These are phyloP conservation scores for Drosophila acutilabella DNA, from an alignment of 2,888 invertebrate genomes.

Conservation along the genomic window DNA sequence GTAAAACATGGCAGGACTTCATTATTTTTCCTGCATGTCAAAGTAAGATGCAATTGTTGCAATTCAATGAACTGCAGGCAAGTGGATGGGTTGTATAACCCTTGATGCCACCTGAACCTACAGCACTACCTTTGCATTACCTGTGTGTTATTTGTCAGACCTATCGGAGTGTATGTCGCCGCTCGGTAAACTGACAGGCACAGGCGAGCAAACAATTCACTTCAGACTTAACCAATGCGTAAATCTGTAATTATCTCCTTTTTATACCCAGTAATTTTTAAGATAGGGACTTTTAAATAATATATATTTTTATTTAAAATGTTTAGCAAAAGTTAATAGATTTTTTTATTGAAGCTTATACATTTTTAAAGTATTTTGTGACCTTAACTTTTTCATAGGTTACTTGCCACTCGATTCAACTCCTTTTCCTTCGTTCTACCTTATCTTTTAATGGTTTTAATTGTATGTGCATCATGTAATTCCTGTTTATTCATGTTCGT, in stretches of 20 bases:
- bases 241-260: conserved; percentile 64
- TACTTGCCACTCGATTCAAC: neutral
- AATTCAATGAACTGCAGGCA: conserved; percentile 48
- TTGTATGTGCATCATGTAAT: conserved; percentile 32
- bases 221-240: conserved; percentile 38
- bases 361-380: neutral
- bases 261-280: conserved; percentile 14
- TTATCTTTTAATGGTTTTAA: conserved; percentile 40
- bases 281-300: neutral
- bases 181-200: conserved; percentile 42
- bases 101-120: conserved; percentile 5
- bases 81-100: conserved; percentile 20
- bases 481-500: conserved; percentile 4
- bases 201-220: conserved; percentile 53
- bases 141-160: conserved; percentile 3
- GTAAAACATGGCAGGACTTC: conserved; percentile 15
- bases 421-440: neutral
- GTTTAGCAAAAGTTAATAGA: too few relatives aligned
- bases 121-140: neutral
- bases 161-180: conserved; percentile 4
- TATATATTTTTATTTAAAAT: neutral
- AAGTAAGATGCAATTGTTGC: conserved; percentile 28
- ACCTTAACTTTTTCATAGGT: neutral
- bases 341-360: neutral
- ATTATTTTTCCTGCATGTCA: conserved; percentile 34